Conservation (phyloP, 1,140 invertebrate genomes). For the Philaenus spumarius region DNA sequence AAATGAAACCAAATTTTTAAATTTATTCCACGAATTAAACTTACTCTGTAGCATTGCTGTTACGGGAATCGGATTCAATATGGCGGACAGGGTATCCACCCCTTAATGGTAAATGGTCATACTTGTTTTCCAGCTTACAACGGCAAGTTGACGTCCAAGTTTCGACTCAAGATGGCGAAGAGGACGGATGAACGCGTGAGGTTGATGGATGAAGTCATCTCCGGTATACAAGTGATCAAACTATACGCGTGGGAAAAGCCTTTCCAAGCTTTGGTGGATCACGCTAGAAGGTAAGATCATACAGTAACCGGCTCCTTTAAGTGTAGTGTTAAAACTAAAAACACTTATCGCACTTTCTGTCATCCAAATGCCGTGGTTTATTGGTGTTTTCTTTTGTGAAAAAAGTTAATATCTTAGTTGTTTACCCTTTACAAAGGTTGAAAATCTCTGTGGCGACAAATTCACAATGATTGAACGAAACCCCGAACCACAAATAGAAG, state of each 20-base stretch:
- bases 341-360: not conserved
- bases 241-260: slow-evolving; percentile 75
- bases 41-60: no score
- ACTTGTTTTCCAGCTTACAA: slow-evolving; percentile 59
- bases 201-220: slow-evolving; percentile 76
- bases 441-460: no score
- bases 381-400: slow-evolving; percentile 23
- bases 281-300: slow-evolving; percentile 48
- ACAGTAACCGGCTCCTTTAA: not conserved
- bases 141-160: slow-evolving; percentile 53
- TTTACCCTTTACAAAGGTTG: no score
- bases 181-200: slow-evolving; percentile 71
- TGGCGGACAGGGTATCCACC: no score
- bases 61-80: no score
- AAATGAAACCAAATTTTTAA: no score
- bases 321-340: not conserved
- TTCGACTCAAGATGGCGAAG: slow-evolving; percentile 56
- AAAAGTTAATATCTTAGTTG: no score
- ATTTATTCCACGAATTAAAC: no score
- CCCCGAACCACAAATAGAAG: no score
- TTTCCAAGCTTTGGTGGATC: slow-evolving; percentile 54
- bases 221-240: slow-evolving; percentile 70
- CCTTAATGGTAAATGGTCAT: no score
- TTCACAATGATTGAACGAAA: no score
- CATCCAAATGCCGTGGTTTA: not conserved